Conservation (phyloP, 2,888 invertebrate species). For the Drosophila diplacantha region DNA sequence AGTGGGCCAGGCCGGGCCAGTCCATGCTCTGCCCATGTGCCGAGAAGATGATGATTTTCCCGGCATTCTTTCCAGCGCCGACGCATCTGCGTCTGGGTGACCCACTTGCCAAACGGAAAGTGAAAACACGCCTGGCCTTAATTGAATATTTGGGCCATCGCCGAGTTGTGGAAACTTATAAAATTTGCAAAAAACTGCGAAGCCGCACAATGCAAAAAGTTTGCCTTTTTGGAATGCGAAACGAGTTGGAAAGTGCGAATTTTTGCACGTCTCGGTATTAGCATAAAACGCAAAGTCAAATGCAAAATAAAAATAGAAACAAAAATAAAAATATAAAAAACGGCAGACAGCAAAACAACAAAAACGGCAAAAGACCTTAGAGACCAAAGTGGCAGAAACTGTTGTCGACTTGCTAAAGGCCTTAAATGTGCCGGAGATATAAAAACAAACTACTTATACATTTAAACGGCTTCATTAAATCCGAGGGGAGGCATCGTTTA, state of each 20-base stretch:
- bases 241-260: constrained; percentile 75
- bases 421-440: constrained; percentile 10
- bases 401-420: constrained; percentile 8
- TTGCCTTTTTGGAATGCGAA: constrained; percentile 34
- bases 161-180: constrained; percentile 33
- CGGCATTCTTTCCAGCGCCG: constrained; percentile 35
- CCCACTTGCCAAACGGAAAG: constrained; percentile 60
- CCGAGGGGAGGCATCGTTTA: neutral
- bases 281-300: constrained; percentile 45
- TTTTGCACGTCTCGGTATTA: constrained; percentile 73
- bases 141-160: constrained; percentile 58
- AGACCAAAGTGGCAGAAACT: constrained; percentile 8
- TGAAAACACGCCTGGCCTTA: constrained; percentile 69
- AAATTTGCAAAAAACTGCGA: constrained; percentile 43
- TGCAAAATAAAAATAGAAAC: constrained; percentile 11
- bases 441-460: constrained; percentile 24
- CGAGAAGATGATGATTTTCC: constrained; percentile 39
- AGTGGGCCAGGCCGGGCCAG: constrained; percentile 44
- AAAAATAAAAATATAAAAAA: constrained; percentile 27
- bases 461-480: constrained; percentile 27
- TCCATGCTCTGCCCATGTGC: constrained; percentile 33
- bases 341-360: constrained; percentile 11
- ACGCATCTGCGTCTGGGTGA: constrained; percentile 29
- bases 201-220: constrained; percentile 24
- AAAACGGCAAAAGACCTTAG: constrained; percentile 37